Evolutionary conservation across 1,140 invertebrate genomes (phyloP), one percentile per base, ranked within the genome.

Genomic region (Drosophila mayri): DNA sequence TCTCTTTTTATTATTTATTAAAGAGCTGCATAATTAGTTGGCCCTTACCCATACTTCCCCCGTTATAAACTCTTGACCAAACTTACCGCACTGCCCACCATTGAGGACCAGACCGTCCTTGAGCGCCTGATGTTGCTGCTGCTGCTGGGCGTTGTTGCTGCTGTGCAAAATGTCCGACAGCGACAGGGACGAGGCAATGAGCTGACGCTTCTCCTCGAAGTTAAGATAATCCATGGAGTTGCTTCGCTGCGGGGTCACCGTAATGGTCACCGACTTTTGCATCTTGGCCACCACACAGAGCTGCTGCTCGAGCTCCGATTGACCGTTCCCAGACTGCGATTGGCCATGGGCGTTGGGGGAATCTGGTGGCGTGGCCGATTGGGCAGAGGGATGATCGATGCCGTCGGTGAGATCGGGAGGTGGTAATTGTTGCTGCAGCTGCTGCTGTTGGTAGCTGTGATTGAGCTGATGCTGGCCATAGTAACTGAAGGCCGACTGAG

Each of bases 211-310:
- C 93, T 98, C 97, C 93, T 98, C 96, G 91, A 98, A 98, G 93
- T 98, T 97, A 30, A 98, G 94, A 93, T 97, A 97, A 93, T 98
- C 97, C 93, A 98, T 94, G 79, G 96, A 97, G 91, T 96, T 97
- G 93, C 96, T 97, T 74, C 97, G 93, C 81, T 96, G 96, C 8
- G 96, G 95, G 5, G 94, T 94, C 16, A 95, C 94, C 10, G 94
- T 93, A 20, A 95, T 95, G 22, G 95, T 95, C 40, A 95, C 95
- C 37, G 94, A 94, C 73, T 95, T 95, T 57, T 93, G 92, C 80
- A 93, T 93, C 57, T 93, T 93, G 75, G 93, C 93, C 50, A 93
- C 91, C 3, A 92, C 90, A 57, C 91, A 92, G 40, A 92, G 71
- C 30, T 85, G 88, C 54, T 92, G 81, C 46, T 90, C 87, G 22